Conservation (phyloP, 2,888 invertebrate genomes). For the Sipha maydis region DNA sequence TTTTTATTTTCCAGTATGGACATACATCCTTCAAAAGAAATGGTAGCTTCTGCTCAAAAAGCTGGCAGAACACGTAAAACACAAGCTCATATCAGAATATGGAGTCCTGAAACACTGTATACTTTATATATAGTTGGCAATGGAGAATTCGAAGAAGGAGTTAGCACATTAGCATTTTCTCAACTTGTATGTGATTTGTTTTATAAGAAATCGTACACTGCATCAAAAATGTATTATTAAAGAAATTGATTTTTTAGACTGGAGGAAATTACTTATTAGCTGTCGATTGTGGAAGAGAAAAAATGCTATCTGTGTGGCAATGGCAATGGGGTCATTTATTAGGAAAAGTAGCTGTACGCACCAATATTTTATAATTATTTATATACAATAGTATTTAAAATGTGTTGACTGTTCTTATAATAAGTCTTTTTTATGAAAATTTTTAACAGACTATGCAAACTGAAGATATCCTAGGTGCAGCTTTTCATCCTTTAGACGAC, state of each 20-base stretch:
- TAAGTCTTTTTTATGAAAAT: slow-evolving; percentile 64
- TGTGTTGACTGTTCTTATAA: neutral
- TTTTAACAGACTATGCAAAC: slow-evolving; percentile 82
- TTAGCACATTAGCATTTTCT: slow-evolving; percentile 89
- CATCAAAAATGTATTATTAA: neutral
- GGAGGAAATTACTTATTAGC: slow-evolving; percentile 90
- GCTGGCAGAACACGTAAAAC: slow-evolving; percentile 85
- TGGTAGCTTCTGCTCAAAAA: slow-evolving; percentile 90
- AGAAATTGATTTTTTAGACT: slow-evolving; percentile 72
- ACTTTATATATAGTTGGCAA: slow-evolving; percentile 91
- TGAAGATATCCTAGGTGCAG: slow-evolving; percentile 87
- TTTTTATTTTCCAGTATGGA: slow-evolving; percentile 75
- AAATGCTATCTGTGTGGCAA: slow-evolving; percentile 92
- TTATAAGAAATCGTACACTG: neutral
- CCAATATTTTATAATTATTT: neutral
- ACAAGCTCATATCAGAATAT: slow-evolving; percentile 89
- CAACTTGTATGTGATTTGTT: slow-evolving; percentile 74
- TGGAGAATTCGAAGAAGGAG: slow-evolving; percentile 88
- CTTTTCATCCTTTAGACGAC: slow-evolving; percentile 91
- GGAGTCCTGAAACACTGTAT: slow-evolving; percentile 89
- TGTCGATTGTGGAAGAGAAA: slow-evolving; percentile 88
- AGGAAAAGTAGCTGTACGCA: slow-evolving; percentile 90
- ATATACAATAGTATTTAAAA: too few species aligned
- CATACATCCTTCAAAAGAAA: slow-evolving; percentile 86
- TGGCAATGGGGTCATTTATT: slow-evolving; percentile 95